Conservation (phyloP, 2,888 invertebrate species). For the Phasia obesa region DNA sequence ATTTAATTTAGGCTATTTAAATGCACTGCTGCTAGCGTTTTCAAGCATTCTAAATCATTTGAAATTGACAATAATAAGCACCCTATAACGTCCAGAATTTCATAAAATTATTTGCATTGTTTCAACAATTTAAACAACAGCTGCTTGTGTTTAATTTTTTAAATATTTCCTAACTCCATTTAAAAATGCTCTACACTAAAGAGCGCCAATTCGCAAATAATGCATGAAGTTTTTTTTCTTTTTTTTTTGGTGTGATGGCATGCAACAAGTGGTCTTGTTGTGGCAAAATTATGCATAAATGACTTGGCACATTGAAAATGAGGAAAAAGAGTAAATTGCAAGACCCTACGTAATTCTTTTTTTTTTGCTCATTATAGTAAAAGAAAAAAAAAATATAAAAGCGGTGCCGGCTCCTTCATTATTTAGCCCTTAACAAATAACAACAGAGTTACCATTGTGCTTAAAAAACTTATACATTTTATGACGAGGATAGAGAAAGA, state of each 20-base stretch:
- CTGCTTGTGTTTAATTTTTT: not conserved
- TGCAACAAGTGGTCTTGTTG: slow-evolving; percentile 62
- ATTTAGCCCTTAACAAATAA: slow-evolving; percentile 29
- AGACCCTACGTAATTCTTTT: slow-evolving; percentile 39
- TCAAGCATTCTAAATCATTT: no score
- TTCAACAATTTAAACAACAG: not conserved
- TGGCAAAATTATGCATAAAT: slow-evolving; percentile 50
- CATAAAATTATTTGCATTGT: not conserved
- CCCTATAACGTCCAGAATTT: no score
- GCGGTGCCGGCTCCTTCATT: slow-evolving; percentile 31
- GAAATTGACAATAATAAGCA: no score
- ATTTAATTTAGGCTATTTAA: no score
- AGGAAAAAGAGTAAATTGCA: slow-evolving; percentile 21
- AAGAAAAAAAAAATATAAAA: slow-evolving; percentile 15
- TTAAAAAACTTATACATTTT: slow-evolving; percentile 10
- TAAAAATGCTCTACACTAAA: slow-evolving; percentile 1
- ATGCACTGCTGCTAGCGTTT: no score
- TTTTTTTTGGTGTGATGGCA: not conserved
- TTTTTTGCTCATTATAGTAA: slow-evolving; percentile 14
- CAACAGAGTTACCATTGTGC: slow-evolving; percentile 17
- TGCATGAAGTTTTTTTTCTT: not conserved
- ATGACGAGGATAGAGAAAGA: not conserved
- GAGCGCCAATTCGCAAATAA: slow-evolving; percentile 25
- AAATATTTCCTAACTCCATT: not conserved
- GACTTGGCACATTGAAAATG: not conserved